Conservation (phyloP, 2,113 vertebrate species). For the Nesogale talazaci region DNA sequence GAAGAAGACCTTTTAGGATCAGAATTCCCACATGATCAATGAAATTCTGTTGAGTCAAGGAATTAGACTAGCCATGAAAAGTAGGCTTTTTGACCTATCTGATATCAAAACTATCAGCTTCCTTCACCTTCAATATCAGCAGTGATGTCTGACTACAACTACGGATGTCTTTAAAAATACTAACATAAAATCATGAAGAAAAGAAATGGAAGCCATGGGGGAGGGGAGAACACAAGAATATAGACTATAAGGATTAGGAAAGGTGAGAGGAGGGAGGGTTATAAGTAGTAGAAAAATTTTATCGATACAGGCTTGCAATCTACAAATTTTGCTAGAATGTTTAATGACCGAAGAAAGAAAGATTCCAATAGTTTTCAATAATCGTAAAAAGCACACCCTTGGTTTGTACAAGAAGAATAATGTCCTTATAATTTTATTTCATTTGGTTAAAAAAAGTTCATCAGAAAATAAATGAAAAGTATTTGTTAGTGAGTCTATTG, state of each 20-base stretch:
- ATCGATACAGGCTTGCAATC: neutral
- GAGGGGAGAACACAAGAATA: too few relatives aligned
- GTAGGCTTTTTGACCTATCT: neutral
- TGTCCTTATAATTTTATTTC: slow-evolving; percentile 23
- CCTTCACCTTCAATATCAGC: neutral
- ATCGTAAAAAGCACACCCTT: neutral
- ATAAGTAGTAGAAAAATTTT: neutral
- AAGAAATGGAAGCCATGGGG: neutral
- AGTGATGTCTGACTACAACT: neutral
- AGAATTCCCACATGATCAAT: neutral
- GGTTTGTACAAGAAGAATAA: slow-evolving; percentile 9
- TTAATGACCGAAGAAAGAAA: neutral
- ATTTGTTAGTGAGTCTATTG: neutral
- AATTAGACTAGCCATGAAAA: slow-evolving; percentile 17
- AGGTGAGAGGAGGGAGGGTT: neutral
- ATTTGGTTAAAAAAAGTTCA: neutral
- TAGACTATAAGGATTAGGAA: neutral
- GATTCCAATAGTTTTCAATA: neutral
- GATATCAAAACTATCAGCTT: neutral
- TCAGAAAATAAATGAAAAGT: neutral
- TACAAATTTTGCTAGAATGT: neutral
- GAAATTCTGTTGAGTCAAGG: neutral
- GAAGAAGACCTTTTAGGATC: neutral
- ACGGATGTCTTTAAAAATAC: neutral
- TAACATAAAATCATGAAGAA: neutral